Percentiles rank a stretch among this genome's conserved stretches.
phyloP scores from a whole-genome alignment of 2,888 invertebrate species.

The Eupsilia transversa region DNA sequence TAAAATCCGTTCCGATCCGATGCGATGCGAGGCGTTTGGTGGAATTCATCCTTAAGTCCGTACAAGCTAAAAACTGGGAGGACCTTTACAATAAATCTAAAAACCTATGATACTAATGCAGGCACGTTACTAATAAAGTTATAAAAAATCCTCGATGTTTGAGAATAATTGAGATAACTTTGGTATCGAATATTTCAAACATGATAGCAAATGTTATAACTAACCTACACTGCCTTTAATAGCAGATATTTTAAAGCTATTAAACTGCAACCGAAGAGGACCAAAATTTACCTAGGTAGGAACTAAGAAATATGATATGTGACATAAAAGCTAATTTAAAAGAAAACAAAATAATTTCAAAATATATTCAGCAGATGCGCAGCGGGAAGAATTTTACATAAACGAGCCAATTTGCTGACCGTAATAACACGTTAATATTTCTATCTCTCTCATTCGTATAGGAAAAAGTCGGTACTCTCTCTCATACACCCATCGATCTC shows the following conservation, averaged over 20 bases:
- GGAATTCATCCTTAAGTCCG: too few species aligned
- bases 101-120: too few species aligned
- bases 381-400: conserved; percentile 79
- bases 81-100: too few species aligned
- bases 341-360: conserved; percentile 50
- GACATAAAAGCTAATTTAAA: conserved; percentile 44
- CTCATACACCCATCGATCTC: conserved; percentile 67
- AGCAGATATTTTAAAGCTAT: neutral
- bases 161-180: neutral
- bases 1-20: too few species aligned
- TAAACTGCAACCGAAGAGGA: neutral
- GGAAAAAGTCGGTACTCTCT: conserved; percentile 63
- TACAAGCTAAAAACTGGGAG: too few species aligned
- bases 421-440: conserved; percentile 76
- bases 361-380: conserved; percentile 63
- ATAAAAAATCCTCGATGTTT: neutral
- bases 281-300: neutral
- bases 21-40: too few species aligned
- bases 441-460: conserved; percentile 33
- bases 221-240: neutral
- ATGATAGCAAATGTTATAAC: neutral
- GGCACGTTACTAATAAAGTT: conserved; percentile 3
- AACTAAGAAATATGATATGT: conserved; percentile 4
- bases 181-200: neutral
- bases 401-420: conserved; percentile 82